Conservation (phyloP, 2,797 vertebrate species). For the Clamator glandarius region DNA sequence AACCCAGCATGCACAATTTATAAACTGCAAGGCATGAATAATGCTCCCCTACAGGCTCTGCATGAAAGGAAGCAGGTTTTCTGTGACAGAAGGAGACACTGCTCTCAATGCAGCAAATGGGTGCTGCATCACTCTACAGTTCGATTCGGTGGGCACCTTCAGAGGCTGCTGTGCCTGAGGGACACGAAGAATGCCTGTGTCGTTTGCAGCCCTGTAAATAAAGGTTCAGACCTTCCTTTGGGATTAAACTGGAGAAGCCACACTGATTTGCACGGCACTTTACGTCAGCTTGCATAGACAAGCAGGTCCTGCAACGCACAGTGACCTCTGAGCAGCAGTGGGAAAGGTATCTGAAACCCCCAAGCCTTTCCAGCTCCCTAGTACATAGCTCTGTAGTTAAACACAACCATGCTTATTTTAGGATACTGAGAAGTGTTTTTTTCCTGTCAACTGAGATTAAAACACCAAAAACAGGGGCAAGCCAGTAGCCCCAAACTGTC, state of each 20-base stretch:
- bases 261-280: not conserved
- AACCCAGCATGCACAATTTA: not conserved
- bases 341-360: not conserved
- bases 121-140: not conserved
- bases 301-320: not conserved
- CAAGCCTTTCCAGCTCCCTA: not conserved
- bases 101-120: rapidly evolving
- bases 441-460: not conserved
- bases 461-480: not conserved
- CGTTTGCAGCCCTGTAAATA: not conserved
- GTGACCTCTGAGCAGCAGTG: not conserved
- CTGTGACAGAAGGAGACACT: not conserved
- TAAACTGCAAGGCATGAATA: not conserved
- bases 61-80: not conserved
- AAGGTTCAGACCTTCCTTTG: not conserved
- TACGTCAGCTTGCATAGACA: not conserved
- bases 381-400: rapidly evolving
- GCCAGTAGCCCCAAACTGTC: not conserved
- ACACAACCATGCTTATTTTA: not conserved
- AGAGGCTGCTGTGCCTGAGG: not conserved
- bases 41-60: not conserved
- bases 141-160: not conserved
- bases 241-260: not conserved
- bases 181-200: rapidly evolving
- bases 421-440: not conserved